Conservation (phyloP, 2,113 vertebrate genomes). For the Labeo rohita region DNA sequence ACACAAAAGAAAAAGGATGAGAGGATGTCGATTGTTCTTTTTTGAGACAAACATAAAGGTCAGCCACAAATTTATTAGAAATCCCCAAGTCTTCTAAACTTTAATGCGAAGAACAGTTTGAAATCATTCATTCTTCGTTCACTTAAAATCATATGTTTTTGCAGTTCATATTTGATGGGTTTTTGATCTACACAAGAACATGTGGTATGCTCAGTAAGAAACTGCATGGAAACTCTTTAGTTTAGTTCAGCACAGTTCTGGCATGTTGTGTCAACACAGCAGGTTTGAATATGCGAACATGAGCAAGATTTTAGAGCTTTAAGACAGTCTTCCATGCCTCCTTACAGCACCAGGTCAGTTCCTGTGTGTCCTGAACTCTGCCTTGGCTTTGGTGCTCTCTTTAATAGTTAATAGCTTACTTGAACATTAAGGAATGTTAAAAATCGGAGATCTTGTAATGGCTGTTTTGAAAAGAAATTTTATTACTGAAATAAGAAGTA, state of each 20-base stretch:
- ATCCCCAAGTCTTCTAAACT: neutral
- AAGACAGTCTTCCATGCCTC: neutral
- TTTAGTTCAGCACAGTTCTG: neutral
- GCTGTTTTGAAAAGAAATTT: neutral
- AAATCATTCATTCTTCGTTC: neutral
- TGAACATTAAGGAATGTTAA: neutral
- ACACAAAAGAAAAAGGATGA: neutral
- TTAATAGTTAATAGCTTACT: neutral
- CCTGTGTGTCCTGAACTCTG: neutral
- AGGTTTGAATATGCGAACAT: neutral
- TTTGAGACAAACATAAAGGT: neutral
- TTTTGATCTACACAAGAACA: neutral
- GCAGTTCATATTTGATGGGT: neutral
- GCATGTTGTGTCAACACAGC: neutral
- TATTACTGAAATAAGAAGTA: neutral
- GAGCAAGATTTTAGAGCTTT: neutral
- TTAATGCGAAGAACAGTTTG: neutral
- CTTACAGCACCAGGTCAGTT: neutral
- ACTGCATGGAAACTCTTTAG: neutral
- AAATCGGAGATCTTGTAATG: neutral
- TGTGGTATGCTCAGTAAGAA: neutral
- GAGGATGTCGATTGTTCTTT: neutral
- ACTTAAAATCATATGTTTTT: neutral
- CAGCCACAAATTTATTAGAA: neutral
- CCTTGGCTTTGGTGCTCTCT: neutral